These are phyloP conservation scores for Eurosta solidaginis DNA, from an alignment of 1,140 invertebrate species.

Conservation along the genomic window DNA sequence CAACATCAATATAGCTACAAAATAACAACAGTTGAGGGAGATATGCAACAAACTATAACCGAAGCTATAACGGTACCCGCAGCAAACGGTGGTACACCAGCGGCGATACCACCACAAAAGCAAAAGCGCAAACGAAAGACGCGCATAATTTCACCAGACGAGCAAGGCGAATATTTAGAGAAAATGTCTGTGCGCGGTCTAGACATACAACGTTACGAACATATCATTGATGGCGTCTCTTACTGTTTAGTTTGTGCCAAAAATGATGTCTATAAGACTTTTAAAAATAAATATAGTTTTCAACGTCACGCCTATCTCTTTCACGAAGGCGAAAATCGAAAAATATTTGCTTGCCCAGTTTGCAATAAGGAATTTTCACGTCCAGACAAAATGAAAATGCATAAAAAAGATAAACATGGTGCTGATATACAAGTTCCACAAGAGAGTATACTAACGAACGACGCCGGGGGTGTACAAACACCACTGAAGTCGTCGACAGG, in stretches of 20 bases:
- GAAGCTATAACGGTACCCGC: conserved; percentile 36
- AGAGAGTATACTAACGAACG: background rate
- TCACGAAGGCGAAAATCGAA: conserved; percentile 87
- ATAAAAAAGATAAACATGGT: conserved; percentile 86
- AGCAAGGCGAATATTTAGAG: conserved; percentile 82
- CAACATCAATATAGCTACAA: conserved; percentile 28
- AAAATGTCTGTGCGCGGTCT: conserved; percentile 89
- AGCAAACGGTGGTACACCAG: conserved; percentile 39
- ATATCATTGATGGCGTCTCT: conserved; percentile 84
- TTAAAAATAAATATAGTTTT: conserved; percentile 94
- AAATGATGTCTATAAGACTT: conserved; percentile 85
- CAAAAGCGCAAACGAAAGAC: conserved; percentile 70
- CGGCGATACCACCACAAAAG: conserved; percentile 63
- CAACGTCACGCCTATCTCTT: conserved; percentile 90
- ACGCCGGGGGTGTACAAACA: too few relatives aligned
- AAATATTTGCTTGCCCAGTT: conserved; percentile 89
- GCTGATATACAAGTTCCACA: conserved; percentile 45
- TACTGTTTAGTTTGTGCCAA: conserved; percentile 90
- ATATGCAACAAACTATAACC: conserved; percentile 38
- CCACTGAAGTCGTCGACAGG: too few relatives aligned
- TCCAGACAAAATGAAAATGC: conserved; percentile 92
- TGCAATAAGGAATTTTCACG: conserved; percentile 89
- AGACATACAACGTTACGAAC: conserved; percentile 86
- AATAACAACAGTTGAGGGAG: conserved; percentile 34
- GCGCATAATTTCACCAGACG: conserved; percentile 77